Evolutionary conservation across 1,140 invertebrate genomes (phyloP), one percentile per base, ranked within the genome.

Genomic region (Psilanteris sp.): DNA sequence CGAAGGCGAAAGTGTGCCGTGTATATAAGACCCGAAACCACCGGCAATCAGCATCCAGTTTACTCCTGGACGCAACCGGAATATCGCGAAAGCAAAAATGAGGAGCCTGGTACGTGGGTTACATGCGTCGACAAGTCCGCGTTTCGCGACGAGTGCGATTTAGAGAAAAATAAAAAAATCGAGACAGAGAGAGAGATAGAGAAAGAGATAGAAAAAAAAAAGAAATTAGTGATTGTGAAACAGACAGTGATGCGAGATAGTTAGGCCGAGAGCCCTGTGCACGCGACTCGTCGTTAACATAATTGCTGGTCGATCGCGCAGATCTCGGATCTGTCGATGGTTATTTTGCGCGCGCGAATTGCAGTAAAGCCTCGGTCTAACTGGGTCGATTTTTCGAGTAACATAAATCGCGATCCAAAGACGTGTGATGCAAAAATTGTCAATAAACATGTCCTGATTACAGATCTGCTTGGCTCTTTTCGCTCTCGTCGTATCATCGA

Each of bases 391-490:
- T n/a, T n/a, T n/a, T n/a, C n/a, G n/a, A n/a, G n/a, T n/a, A n/a
- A n/a, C n/a, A n/a, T n/a, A n/a, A n/a, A n/a, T n/a, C n/a, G n/a
- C n/a, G n/a, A n/a, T n/a, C n/a, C n/a, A n/a, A n/a, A n/a, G n/a
- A n/a, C n/a, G n/a, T n/a, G n/a, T n/a, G n/a, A n/a, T n/a, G n/a
- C n/a, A n/a, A n/a, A n/a, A n/a, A n/a, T 18, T 10, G 31, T 11
- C 27, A 48, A 32, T 48, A 6, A 36, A 37, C 8, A 18, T 57
- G 34, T 43, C 15, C 5, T 11, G 41, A 68, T 91, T 88, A 10
- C 89, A 94, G 93, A 86, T 94, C 81, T 91, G 89, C 80, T 83
- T 93, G 88, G 90, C 91, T 85, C 88, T 93, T 88, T 90, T 94
- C 87, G 91, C 92, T 88, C 91, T 94, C 87, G 90, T 92, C 83